Evolutionary conservation across 2,113 vertebrate genomes (phyloP), one percentile per base, ranked within the genome.

Genomic region (Narcine bancroftii): DNA sequence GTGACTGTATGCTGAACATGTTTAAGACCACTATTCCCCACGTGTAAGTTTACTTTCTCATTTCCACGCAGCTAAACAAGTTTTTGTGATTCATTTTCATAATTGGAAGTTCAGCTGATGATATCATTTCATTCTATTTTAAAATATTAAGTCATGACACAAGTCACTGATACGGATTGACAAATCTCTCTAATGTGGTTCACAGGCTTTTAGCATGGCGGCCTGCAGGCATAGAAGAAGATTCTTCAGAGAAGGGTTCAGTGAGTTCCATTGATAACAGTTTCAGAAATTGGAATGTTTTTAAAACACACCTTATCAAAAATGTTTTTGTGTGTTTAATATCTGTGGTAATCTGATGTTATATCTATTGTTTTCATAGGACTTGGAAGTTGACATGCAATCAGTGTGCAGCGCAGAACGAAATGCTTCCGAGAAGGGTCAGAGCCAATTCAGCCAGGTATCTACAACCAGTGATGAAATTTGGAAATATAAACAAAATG

Each of bases 1-100:
- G 98, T 95, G 96, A 93, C 93, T 99, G 99, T 93, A 99, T 99
- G 98, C 94, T 98, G 94, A 97, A 99, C 95, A 99, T 99, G 94
- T 99, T 99, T 96, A 98, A 97, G 94, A 98, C 96, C 93, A 99
- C 98, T 93, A 98, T 98, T 95, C 99, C 96, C 92, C 96, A 96
- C 19, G 95, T 95, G 96, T 97, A 94, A 97, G 96, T 92, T 73
- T 10, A 53, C 76, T 92, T 39, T 24, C 69, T 53, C 10, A 47
- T 66, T 45, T 91, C 26, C 1, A 45, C 7, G 26, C 13, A 17
- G 26, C 13, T 85, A 0, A 33, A 83, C 15, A 53, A 13, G 6
- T n/a, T 33, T n/a, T 47, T 79, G 15, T 60, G 13, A 21, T 87
- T 60, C n/a, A n/a, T 89, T 65, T 4, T 42, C 56, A 89, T 2